These are phyloP conservation scores for Pseudomyrmex pallidus DNA, from an alignment of 1,140 invertebrate species.

Conservation along the genomic window DNA sequence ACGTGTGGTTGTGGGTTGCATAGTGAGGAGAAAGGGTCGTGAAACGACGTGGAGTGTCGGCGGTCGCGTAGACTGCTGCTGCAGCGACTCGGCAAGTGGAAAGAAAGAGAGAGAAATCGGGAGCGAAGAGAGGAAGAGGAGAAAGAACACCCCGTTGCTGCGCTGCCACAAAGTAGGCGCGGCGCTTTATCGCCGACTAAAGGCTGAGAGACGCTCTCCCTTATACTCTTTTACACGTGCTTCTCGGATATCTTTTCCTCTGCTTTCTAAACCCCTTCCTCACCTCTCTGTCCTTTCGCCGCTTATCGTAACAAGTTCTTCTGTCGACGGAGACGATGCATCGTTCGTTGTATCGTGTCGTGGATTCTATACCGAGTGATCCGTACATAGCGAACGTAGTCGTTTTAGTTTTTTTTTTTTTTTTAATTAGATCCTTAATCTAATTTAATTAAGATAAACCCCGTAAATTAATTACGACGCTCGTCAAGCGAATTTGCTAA, in stretches of 20 bases:
- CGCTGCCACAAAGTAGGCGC: conserved; percentile 66
- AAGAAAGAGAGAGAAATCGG: not conserved
- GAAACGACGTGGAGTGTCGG: conserved; percentile 33
- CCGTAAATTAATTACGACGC: too few species aligned
- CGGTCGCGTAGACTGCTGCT: conserved; percentile 14
- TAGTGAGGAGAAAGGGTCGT: conserved; percentile 14
- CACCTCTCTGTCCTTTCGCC: not conserved
- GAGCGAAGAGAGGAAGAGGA: conserved; percentile 17
- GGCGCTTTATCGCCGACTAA: conserved; percentile 67
- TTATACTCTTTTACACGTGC: conserved; percentile 71
- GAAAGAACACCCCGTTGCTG: not conserved
- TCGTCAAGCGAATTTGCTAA: too few species aligned
- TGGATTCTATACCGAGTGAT: not conserved
- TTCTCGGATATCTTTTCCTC: conserved; percentile 24
- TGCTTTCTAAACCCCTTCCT: not conserved
- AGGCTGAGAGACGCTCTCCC: conserved; percentile 62
- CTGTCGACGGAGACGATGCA: conserved; percentile 50
- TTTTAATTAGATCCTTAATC: too few species aligned
- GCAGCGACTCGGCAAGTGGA: not conserved
- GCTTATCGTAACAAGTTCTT: conserved; percentile 60
- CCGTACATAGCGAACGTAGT: not conserved
- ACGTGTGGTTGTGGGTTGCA: not conserved
- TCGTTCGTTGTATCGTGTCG: conserved; percentile 22
- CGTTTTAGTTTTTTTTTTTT: too few species aligned
- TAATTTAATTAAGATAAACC: too few species aligned